A percentile compares a stretch with the other conserved stretches of the same genome.
phyloP scores from a whole-genome alignment of 1,140 invertebrate species.

The Cepaea nemoralis region DNA sequence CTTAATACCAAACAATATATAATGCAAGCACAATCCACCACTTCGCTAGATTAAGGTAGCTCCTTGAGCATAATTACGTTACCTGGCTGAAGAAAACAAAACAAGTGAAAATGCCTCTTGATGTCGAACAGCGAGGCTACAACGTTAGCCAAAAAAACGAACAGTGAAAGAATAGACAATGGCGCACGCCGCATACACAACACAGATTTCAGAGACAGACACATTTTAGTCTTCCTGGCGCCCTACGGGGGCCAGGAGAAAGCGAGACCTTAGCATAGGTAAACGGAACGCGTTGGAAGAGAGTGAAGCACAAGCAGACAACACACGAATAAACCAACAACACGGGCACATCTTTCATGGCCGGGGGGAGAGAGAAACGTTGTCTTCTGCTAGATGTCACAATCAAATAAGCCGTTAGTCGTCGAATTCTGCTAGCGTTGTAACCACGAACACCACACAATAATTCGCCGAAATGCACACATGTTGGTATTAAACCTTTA shows the following conservation, averaged over 20 bases:
- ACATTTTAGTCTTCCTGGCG: background rate
- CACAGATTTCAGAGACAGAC: background rate
- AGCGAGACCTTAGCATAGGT: conserved; percentile 1
- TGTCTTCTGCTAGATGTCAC: background rate
- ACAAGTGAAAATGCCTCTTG: too few relatives aligned
- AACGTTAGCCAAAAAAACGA: too few relatives aligned
- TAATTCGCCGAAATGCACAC: background rate
- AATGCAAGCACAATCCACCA: too few relatives aligned
- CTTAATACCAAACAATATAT: too few relatives aligned
- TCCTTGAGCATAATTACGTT: too few relatives aligned
- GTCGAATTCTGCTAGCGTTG: background rate
- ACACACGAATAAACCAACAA: background rate
- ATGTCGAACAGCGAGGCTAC: too few relatives aligned
- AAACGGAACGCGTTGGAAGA: background rate
- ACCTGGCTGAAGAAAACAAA: too few relatives aligned
- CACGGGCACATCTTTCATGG: background rate
- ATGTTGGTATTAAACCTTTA: background rate
- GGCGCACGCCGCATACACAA: background rate
- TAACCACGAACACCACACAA: background rate
- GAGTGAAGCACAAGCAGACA: background rate
- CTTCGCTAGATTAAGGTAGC: too few relatives aligned
- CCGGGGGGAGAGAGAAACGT: background rate
- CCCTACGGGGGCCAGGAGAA: background rate
- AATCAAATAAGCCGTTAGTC: background rate
- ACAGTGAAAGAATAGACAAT: background rate